These are phyloP conservation scores for Sminthopsis crassicaudata DNA, from an alignment of 2,113 vertebrate genomes.

Conservation along the genomic window DNA sequence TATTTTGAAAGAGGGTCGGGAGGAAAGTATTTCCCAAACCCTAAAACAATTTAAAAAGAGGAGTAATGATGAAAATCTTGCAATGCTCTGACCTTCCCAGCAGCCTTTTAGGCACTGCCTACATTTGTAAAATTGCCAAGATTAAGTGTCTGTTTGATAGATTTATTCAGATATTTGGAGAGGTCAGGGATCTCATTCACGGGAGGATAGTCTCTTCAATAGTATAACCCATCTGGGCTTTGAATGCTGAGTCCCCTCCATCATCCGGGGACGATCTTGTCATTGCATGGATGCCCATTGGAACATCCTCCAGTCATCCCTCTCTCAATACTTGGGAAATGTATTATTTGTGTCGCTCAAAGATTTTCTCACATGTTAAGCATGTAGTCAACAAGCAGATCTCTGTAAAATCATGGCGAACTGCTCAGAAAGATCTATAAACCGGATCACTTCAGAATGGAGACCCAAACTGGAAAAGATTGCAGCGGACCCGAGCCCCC, in stretches of 20 bases:
- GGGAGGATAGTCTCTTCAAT: not conserved
- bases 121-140: not conserved
- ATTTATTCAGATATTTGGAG: not conserved
- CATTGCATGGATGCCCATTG: not conserved
- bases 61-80: not conserved
- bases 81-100: not conserved
- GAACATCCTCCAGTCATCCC: not conserved
- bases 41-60: not conserved
- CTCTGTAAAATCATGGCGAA: not conserved
- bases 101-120: not conserved
- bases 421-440: constrained; percentile 21
- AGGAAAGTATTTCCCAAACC: not conserved
- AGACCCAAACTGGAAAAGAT: constrained; percentile 16
- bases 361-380: not conserved
- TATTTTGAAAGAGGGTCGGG: not conserved
- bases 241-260: not conserved
- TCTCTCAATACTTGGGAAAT: not conserved
- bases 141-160: not conserved
- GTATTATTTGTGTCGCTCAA: constrained; percentile 18
- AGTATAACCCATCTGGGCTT: not conserved
- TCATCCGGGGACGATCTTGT: not conserved
- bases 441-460: constrained; percentile 7
- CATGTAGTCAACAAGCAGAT: not conserved
- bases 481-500: not conserved
- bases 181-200: not conserved